phyloP scores from a whole-genome alignment of 2,797 vertebrate species.

The Macropus fuliginosus region DNA sequence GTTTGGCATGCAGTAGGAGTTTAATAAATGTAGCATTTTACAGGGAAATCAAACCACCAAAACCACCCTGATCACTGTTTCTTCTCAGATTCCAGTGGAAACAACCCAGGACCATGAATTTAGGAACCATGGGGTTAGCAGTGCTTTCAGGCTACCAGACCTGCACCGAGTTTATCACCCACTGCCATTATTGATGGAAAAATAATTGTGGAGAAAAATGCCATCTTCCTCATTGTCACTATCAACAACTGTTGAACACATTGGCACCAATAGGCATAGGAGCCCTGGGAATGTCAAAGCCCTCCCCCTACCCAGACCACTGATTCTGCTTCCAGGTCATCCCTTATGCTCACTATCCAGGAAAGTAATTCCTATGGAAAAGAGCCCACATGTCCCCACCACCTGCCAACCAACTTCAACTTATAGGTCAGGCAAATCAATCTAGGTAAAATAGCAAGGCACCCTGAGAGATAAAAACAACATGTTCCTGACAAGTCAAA shows the following conservation, averaged over 20 bases:
- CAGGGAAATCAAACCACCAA: background rate
- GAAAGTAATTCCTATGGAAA: background rate
- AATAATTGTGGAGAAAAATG: background rate
- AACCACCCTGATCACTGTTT: background rate
- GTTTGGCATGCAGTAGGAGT: background rate
- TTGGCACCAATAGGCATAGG: background rate
- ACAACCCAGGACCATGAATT: background rate
- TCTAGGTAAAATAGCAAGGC: background rate
- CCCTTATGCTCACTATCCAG: no score
- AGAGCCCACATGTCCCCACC: background rate
- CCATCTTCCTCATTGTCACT: background rate
- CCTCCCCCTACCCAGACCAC: background rate
- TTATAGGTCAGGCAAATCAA: background rate
- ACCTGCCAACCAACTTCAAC: no score
- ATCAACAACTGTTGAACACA: background rate
- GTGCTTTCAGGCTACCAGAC: background rate
- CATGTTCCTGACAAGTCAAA: background rate
- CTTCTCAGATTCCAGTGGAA: background rate
- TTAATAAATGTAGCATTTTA: background rate
- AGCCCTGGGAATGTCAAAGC: background rate
- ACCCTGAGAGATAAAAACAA: background rate
- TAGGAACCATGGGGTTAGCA: background rate
- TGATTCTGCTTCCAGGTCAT: no score
- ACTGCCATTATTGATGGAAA: background rate
- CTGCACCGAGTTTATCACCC: no score